Evolutionary conservation across 2,888 invertebrate genomes (phyloP).

Genomic region (Acholoe squamosa): DNA sequence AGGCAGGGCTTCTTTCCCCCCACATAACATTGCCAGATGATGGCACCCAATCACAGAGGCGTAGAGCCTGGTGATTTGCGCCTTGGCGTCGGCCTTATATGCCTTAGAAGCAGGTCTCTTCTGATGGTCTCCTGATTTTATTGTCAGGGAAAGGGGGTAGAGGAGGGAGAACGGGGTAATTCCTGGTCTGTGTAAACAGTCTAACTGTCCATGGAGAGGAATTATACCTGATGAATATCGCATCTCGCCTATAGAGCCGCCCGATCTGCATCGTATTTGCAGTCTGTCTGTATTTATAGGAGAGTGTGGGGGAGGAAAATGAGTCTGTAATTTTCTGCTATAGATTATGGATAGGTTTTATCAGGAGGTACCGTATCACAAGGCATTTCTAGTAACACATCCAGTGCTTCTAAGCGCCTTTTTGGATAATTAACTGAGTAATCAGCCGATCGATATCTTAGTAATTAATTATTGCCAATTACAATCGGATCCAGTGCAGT

Average conservation of each 20-base stretch:
- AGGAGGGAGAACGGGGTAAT: not conserved
- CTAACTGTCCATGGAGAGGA: not conserved
- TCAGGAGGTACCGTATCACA: not conserved
- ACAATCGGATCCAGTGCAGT: slow-evolving; percentile 6
- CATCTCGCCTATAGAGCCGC: slow-evolving; percentile 15
- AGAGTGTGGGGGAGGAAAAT: too few species aligned
- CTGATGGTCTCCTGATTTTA: not conserved
- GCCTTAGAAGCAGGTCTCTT: not conserved
- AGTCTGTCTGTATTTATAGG: not conserved
- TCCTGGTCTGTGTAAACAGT: slow-evolving; percentile 12
- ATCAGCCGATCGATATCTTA: slow-evolving; percentile 47
- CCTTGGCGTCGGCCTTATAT: not conserved
- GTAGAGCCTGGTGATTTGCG: slow-evolving; percentile 14
- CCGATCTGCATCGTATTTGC: slow-evolving; percentile 17
- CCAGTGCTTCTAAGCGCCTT: not conserved
- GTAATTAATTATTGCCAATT: slow-evolving; percentile 35
- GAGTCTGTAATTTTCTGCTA: slow-evolving; percentile 10
- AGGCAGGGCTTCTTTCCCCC: slow-evolving; percentile 22
- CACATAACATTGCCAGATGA: not conserved
- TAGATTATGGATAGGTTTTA: not conserved
- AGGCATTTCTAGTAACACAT: not conserved
- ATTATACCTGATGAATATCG: slow-evolving; percentile 46
- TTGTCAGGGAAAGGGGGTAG: not conserved
- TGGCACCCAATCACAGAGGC: slow-evolving; percentile 45
- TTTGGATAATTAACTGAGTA: slow-evolving; percentile 48